A percentile compares a stretch with the other conserved stretches of the same genome.
Evolutionary conservation across 2,113 vertebrate genomes (phyloP).

Genomic region (Prolemur simus): DNA sequence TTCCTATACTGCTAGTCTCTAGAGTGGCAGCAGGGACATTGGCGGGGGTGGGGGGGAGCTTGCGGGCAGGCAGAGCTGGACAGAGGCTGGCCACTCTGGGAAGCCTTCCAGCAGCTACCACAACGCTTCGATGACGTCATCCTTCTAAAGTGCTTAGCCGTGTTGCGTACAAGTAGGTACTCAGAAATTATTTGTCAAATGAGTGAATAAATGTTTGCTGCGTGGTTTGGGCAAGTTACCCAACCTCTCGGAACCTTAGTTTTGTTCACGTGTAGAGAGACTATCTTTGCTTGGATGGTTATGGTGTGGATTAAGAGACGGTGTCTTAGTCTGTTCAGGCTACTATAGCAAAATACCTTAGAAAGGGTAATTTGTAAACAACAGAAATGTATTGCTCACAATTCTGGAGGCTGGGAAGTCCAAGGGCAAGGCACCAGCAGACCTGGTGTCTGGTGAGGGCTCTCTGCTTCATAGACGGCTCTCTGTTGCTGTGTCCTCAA

Average conservation of each 20-base stretch:
- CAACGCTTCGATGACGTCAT: too few relatives aligned
- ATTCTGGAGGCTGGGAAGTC: not conserved
- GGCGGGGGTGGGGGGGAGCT: not conserved
- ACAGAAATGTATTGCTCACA: not conserved
- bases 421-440: not conserved
- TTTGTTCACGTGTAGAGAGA: not conserved
- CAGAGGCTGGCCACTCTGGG: not conserved
- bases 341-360: not conserved
- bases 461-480: not conserved
- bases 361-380: not conserved
- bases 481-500: not conserved
- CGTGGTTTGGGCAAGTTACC: not conserved
- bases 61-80: not conserved
- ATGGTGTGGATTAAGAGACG: fast-evolving
- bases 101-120: too few relatives aligned
- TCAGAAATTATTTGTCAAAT: not conserved
- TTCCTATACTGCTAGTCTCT: not conserved
- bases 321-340: too few relatives aligned
- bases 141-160: not conserved
- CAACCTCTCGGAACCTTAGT: not conserved
- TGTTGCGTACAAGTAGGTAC: fast-evolving
- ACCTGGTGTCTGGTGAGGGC: not conserved
- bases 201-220: not conserved
- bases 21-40: fast-evolving
- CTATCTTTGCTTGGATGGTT: not conserved